Evolutionary conservation across 2,888 invertebrate genomes (phyloP).

Genomic region (Polylopha cassiicola): DNA sequence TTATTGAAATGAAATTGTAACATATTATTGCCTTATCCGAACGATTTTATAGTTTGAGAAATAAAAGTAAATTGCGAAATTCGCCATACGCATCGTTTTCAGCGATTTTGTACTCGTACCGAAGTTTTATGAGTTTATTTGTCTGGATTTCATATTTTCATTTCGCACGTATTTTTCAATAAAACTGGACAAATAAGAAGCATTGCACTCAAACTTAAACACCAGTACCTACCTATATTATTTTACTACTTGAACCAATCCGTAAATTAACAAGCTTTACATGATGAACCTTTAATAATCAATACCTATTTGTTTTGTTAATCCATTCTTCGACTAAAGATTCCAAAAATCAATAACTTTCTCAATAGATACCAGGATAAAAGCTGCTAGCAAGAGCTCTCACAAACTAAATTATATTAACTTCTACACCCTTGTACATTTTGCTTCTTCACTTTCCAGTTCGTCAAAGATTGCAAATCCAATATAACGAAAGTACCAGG

Average conservation of each 20-base stretch:
- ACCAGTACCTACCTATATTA: background rate
- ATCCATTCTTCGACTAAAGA: too few relatives aligned
- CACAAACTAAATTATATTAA: constrained; percentile 26
- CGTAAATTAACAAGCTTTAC: too few relatives aligned
- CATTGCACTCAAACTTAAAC: constrained; percentile 1
- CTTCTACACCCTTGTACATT: constrained; percentile 18
- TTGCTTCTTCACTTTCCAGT: constrained; percentile 22
- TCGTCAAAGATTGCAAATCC: constrained; percentile 28
- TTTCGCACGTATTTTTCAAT: background rate
- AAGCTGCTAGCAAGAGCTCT: constrained; percentile 20
- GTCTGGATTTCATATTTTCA: constrained; percentile 12
- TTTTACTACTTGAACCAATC: too few relatives aligned
- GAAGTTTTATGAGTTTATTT: constrained; percentile 38
- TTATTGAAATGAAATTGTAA: too few relatives aligned
- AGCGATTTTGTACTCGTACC: constrained; percentile 35
- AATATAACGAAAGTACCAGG: constrained; percentile 25
- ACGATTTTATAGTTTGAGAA: constrained; percentile 24
- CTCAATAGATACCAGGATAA: constrained; percentile 6
- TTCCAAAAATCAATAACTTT: too few relatives aligned
- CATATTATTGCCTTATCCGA: background rate
- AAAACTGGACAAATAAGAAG: background rate
- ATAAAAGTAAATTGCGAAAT: constrained; percentile 23
- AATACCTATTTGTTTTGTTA: constrained; percentile 12
- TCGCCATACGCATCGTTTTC: constrained; percentile 36
- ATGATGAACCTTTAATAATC: constrained; percentile 15